Percentiles rank a stretch among this genome's conserved stretches.
Conservation (phyloP, 1,140 invertebrate species). For the Drosophila carrolli region DNA sequence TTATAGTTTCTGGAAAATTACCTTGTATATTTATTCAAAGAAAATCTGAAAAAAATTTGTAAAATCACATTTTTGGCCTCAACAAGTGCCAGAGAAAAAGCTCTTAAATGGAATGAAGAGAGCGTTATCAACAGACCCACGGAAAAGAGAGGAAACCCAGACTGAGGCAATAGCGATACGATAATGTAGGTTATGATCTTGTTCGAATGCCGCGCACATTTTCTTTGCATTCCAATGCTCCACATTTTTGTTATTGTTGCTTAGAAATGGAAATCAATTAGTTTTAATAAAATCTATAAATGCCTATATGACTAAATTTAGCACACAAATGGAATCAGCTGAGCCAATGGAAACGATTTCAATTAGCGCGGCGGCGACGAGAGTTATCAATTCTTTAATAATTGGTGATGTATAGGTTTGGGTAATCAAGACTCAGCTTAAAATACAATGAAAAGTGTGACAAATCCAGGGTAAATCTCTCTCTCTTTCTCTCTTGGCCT, state of each 20-base stretch:
- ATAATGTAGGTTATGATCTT: conserved; percentile 72
- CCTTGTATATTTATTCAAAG: background rate
- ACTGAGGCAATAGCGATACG: conserved; percentile 11
- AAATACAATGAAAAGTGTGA: conserved; percentile 17
- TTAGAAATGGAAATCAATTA: conserved; percentile 52
- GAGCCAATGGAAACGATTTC: conserved; percentile 34
- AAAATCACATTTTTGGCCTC: too few species aligned
- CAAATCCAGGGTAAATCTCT: background rate
- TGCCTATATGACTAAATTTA: conserved; percentile 55
- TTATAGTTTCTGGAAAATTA: conserved; percentile 7
- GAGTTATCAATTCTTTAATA: conserved; percentile 34
- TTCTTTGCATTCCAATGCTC: conserved; percentile 17
- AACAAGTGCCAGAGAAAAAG: background rate
- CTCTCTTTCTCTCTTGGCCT: background rate
- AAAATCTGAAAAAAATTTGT: background rate
- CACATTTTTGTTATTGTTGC: background rate
- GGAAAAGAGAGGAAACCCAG: conserved; percentile 1
- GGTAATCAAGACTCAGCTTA: conserved; percentile 38
- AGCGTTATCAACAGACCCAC: conserved; percentile 14
- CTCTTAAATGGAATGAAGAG: conserved; percentile 29
- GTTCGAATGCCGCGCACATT: conserved; percentile 33
- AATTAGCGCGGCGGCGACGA: conserved; percentile 23
- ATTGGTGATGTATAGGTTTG: conserved; percentile 26
- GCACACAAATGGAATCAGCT: conserved; percentile 19
- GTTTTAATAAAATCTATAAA: conserved; percentile 46